Conservation (phyloP, 2,113 vertebrate genomes). For the Ictalurus punctatus region DNA sequence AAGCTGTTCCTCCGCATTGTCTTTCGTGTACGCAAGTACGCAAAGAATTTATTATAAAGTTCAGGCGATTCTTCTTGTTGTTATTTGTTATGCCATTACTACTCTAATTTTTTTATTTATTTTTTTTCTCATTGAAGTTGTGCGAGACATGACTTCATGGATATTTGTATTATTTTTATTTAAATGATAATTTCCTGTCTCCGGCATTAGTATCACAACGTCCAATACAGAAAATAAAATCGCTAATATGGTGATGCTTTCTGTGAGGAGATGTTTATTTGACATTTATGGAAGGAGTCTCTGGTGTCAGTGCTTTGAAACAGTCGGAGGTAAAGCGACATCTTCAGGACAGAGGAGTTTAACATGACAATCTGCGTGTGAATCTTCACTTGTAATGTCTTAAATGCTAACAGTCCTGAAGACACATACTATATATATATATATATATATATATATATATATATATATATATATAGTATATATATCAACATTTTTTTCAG, state of each 20-base stretch:
- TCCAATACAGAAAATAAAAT: not conserved
- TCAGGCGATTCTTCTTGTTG: not conserved
- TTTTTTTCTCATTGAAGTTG: not conserved
- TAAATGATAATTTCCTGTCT: not conserved
- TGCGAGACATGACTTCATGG: not conserved
- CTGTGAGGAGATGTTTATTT: not conserved
- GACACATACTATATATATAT: no score
- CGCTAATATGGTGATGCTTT: not conserved
- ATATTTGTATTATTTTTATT: not conserved
- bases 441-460: no score
- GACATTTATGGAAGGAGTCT: not conserved
- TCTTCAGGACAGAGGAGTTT: not conserved
- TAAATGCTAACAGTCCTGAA: no score
- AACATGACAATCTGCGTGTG: no score
- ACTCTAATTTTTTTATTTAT: no score
- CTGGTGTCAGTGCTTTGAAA: not conserved
- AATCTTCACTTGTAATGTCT: not conserved
- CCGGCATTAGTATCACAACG: not conserved
- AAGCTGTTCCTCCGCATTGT: not conserved
- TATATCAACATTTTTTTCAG: no score
- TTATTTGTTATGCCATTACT: not conserved
- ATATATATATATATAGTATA: no score
- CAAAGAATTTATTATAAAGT: not conserved
- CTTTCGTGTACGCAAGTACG: not conserved
- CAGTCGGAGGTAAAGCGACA: not conserved